These are phyloP conservation scores for Papilio demoleus DNA, from an alignment of 2,888 invertebrate species.

Conservation along the genomic window DNA sequence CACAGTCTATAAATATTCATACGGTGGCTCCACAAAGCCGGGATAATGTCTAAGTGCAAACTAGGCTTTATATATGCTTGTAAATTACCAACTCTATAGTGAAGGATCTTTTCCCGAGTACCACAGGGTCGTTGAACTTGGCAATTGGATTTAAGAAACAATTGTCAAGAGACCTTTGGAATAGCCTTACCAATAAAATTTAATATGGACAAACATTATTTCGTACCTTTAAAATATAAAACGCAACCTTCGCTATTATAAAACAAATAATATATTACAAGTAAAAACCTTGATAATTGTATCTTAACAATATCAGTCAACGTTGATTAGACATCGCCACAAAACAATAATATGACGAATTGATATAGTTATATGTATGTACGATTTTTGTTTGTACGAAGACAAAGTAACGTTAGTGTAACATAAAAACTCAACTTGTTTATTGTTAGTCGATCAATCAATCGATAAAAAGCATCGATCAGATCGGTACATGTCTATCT, in stretches of 20 bases:
- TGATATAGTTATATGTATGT: neutral
- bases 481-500: slow-evolving; percentile 40
- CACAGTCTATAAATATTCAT: slow-evolving; percentile 33
- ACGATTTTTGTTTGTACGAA: neutral
- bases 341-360: slow-evolving; percentile 7
- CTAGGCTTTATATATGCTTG: slow-evolving; percentile 49
- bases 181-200: slow-evolving; percentile 47
- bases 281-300: neutral
- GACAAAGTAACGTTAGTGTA: slow-evolving; percentile 14
- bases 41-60: slow-evolving; percentile 42
- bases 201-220: slow-evolving; percentile 46
- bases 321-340: neutral
- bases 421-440: slow-evolving; percentile 9
- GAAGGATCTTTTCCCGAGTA: slow-evolving; percentile 53
- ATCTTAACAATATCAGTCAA: slow-evolving; percentile 12
- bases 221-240: neutral
- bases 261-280: no score
- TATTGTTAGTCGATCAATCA: slow-evolving; percentile 35
- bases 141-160: slow-evolving; percentile 68
- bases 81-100: slow-evolving; percentile 64
- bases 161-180: slow-evolving; percentile 43
- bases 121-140: slow-evolving; percentile 60
- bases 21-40: slow-evolving; percentile 26
- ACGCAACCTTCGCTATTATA: no score
- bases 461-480: slow-evolving; percentile 31